phyloP scores from a whole-genome alignment of 2,888 invertebrate species.

The Paralinhomoeus sp. region DNA sequence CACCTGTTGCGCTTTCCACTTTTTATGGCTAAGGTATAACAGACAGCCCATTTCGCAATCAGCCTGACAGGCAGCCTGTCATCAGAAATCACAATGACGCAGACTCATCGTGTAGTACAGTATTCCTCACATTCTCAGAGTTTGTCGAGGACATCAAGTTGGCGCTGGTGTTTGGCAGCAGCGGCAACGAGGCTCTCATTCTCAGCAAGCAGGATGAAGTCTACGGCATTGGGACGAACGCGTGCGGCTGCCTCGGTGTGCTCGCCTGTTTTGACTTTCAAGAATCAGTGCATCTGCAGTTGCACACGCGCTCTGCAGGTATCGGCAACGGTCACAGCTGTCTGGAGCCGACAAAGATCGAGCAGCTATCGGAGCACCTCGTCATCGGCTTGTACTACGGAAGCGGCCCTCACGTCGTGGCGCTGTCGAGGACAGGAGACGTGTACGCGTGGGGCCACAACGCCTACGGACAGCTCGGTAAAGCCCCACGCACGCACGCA shows the following conservation, averaged over 20 bases:
- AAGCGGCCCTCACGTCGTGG: conserved; percentile 39
- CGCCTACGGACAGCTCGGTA: conserved; percentile 35
- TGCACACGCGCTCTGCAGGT: conserved; percentile 4
- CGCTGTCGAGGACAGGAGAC: conserved; percentile 35
- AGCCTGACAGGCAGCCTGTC: no score
- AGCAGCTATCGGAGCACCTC: conserved; percentile 1
- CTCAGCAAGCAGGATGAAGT: conserved; percentile 38
- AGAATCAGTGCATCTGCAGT: neutral
- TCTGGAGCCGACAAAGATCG: conserved; percentile 5
- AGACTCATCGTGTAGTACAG: no score
- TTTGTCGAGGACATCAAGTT: no score
- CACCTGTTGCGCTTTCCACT: no score
- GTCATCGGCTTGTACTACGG: conserved; percentile 33
- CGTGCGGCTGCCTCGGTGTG: conserved; percentile 35
- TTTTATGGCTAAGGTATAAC: no score
- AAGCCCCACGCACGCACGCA: no score
- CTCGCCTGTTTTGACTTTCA: no score
- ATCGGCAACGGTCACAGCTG: conserved; percentile 5
- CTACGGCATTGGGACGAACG: conserved; percentile 37
- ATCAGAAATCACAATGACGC: no score
- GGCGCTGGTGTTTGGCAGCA: conserved; percentile 20
- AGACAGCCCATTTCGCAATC: no score
- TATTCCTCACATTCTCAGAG: no score
- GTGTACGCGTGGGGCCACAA: conserved; percentile 41
- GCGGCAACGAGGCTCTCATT: conserved; percentile 38